These are phyloP conservation scores for Amniataba percoides DNA, from an alignment of 2,797 vertebrate genomes.

Conservation along the genomic window DNA sequence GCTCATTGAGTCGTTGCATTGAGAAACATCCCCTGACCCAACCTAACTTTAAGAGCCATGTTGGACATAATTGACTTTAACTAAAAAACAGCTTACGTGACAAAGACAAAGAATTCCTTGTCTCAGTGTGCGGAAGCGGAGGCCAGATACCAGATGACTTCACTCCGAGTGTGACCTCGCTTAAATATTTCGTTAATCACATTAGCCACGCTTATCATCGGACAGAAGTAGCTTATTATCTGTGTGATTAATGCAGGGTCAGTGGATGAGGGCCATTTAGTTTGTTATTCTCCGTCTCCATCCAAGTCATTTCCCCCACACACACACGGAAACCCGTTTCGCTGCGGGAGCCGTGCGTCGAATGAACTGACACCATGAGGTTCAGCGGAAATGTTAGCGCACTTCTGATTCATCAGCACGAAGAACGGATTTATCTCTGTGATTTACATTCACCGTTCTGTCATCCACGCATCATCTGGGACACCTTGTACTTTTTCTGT, in stretches of 20 bases:
- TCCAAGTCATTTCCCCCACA: slow-evolving; percentile 10
- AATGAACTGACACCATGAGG: not conserved
- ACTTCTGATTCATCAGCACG: not conserved
- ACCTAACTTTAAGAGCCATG: not conserved
- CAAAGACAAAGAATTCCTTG: slow-evolving; percentile 47
- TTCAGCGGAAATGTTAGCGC: not conserved
- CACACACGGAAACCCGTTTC: slow-evolving; percentile 5
- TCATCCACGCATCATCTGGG: not conserved
- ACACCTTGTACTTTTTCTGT: not conserved
- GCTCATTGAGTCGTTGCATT: not conserved
- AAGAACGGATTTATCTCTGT: not conserved
- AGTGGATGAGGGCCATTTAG: slow-evolving; percentile 23
- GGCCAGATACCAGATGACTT: slow-evolving; percentile 46
- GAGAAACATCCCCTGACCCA: slow-evolving; percentile 11
- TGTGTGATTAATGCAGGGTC: slow-evolving; percentile 41
- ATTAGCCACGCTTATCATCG: slow-evolving; percentile 36
- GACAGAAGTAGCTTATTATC: slow-evolving; percentile 44
- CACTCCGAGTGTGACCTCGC: slow-evolving; percentile 32
- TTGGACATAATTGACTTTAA: slow-evolving; percentile 9
- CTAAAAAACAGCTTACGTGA: slow-evolving; percentile 14
- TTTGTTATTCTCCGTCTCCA: slow-evolving; percentile 21
- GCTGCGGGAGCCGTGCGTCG: not conserved
- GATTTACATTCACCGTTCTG: not conserved
- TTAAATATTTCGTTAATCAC: slow-evolving; percentile 54
- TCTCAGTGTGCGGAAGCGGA: slow-evolving; percentile 17